A percentile compares a stretch with the other conserved stretches of the same genome.
These are phyloP conservation scores for Cotesia vestalis DNA, from an alignment of 1,140 invertebrate species.

Conservation along the genomic window DNA sequence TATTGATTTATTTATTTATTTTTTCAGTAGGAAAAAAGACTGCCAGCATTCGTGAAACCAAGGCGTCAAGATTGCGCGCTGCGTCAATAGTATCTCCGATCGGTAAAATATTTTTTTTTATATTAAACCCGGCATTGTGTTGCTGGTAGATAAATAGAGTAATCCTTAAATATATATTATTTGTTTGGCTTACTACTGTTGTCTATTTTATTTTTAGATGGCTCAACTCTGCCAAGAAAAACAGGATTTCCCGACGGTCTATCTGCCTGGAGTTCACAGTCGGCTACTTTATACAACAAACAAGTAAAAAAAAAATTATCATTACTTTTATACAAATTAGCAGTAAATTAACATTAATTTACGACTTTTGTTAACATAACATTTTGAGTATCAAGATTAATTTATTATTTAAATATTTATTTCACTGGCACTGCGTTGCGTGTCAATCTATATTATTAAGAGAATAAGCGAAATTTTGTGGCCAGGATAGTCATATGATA, in stretches of 20 bases:
- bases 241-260: conserved; percentile 42
- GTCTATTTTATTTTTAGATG: conserved; percentile 29
- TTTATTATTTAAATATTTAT: conserved; percentile 1
- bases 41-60: conserved; percentile 71
- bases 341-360: conserved; percentile 3
- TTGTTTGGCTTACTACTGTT: neutral
- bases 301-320: conserved; percentile 39
- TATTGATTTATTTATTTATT: conserved; percentile 38
- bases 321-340: neutral
- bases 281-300: conserved; percentile 41
- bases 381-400: neutral
- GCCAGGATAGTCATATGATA: too few species aligned
- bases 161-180: too few species aligned
- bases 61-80: conserved; percentile 75
- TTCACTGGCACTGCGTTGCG: neutral
- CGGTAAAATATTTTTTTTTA: conserved; percentile 37
- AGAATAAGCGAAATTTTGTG: too few species aligned
- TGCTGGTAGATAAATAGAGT: too few species aligned
- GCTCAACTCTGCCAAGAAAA: conserved; percentile 42
- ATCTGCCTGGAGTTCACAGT: conserved; percentile 37
- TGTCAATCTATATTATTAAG: too few species aligned
- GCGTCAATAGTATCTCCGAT: conserved; percentile 63
- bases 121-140: too few species aligned
- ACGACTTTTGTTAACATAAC: neutral
- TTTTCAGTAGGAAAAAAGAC: conserved; percentile 40